A percentile compares a stretch with the other conserved stretches of the same genome.
Conservation (phyloP, 2,113 vertebrate genomes). For the Sprattus sprattus region DNA sequence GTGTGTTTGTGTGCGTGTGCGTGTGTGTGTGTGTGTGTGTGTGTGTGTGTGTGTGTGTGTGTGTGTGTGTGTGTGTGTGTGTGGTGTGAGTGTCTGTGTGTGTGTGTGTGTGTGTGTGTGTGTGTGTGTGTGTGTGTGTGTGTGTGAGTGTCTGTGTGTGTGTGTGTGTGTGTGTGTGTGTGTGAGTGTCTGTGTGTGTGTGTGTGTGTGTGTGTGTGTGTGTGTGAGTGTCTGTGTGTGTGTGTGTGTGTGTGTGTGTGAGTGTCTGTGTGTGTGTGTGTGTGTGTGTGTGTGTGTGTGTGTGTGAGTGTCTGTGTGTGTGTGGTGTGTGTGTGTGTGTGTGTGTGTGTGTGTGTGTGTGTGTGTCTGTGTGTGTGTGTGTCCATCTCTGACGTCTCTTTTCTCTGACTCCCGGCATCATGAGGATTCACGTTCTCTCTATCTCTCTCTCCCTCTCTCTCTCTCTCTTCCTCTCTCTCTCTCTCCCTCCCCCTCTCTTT, state of each 20-base stretch:
- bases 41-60: no score
- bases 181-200: not conserved
- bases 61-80: no score
- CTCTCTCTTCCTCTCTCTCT: no score
- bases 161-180: not conserved
- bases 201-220: not conserved
- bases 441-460: not conserved
- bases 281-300: no score
- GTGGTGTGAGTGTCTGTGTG: not conserved
- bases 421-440: not conserved
- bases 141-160: no score
- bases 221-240: not conserved
- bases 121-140: not conserved
- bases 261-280: no score
- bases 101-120: constrained; percentile 3
- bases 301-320: not conserved
- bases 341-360: constrained; percentile 3
- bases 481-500: constrained; percentile 13
- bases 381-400: not conserved
- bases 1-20: no score
- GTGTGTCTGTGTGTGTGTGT: not conserved
- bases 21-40: not conserved
- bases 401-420: not conserved
- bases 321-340: not conserved
- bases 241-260: constrained; percentile 3